Conservation (phyloP, 2,113 vertebrate genomes). For the Lanius collurio region DNA sequence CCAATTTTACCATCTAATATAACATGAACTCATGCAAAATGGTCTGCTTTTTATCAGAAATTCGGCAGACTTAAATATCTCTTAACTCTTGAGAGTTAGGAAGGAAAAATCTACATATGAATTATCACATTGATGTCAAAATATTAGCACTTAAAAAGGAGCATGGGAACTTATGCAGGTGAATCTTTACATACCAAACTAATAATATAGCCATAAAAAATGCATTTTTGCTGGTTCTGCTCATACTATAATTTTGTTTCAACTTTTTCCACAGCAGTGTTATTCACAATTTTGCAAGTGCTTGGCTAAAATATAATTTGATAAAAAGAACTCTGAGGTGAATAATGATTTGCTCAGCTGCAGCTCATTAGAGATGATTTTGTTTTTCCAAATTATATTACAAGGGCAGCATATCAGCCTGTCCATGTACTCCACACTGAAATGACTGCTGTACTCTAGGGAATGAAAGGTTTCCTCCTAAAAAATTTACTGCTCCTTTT, state of each 20-base stretch:
- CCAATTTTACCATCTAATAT: not conserved
- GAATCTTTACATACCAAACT: constrained; percentile 38
- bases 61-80: not conserved
- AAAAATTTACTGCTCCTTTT: constrained; percentile 12
- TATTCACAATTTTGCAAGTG: constrained; percentile 36
- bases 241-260: constrained; percentile 40
- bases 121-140: not conserved
- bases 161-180: not conserved
- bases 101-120: not conserved
- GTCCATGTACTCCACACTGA: not conserved
- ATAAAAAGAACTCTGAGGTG: constrained; percentile 63
- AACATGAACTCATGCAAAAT: not conserved
- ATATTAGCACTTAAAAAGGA: not conserved
- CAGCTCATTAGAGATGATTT: constrained; percentile 61
- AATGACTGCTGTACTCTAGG: not conserved
- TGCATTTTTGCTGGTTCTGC: constrained; percentile 24
- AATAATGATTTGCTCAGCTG: constrained; percentile 66
- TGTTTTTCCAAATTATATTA: constrained; percentile 62
- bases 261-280: not conserved
- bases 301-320: constrained; percentile 59
- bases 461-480: constrained; percentile 28
- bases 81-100: not conserved
- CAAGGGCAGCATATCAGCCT: constrained; percentile 11
- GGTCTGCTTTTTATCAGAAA: not conserved
- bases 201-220: constrained; percentile 15